Evolutionary conservation across 37 sponge, comb jelly and placozoan genomes (phyloP), one percentile per base, ranked within the genome.

Genomic region (Spongia lamella): DNA sequence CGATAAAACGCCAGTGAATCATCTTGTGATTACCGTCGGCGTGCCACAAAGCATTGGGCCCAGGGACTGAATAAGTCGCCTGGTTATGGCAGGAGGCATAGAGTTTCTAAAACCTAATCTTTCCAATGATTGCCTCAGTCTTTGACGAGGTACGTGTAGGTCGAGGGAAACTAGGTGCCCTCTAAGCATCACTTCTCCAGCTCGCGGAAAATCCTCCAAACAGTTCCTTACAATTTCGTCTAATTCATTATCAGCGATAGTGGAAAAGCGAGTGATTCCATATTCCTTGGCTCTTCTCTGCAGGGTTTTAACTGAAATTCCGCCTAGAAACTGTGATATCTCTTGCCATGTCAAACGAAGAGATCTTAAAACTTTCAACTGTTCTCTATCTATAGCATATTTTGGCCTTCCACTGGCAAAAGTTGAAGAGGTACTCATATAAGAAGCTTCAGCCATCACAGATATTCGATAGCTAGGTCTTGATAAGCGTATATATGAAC

Each of bases 331-430:
- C 27, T 7, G 5, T 31, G 53, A 20, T 20, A 69, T 69, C 7
- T 69, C 70, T 40, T 38, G 7, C 70, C 70, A 69, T 7, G 70
- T 31, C 13, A 69, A 69, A 5, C 20, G 25, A 3, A 69, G 14
- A 50, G 31, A 6, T 35, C 66, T 25, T 14, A 65, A 65, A 35
- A n/a, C 3, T 27, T 69, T 25, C 52, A 69, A 22, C 50, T 50
- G 51, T 9, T 69, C 14, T 37, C 52, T 15, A 69, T 69, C 70
- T 20, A 69, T 27, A 69, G 6, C 27, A 13, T 40, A 7, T 31
- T 14, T 69, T 43, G 70, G 70, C n/a, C 70, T 69, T 7, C 70
- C 70, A n/a, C n/a, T n/a, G n/a, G n/a, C n/a, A n/a, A n/a, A n/a
- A n/a, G n/a, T n/a, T n/a, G n/a, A n/a, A n/a, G n/a, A n/a, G n/a